Conservation (phyloP, 2,888 invertebrate species). For the Parasteatoda lunata region DNA sequence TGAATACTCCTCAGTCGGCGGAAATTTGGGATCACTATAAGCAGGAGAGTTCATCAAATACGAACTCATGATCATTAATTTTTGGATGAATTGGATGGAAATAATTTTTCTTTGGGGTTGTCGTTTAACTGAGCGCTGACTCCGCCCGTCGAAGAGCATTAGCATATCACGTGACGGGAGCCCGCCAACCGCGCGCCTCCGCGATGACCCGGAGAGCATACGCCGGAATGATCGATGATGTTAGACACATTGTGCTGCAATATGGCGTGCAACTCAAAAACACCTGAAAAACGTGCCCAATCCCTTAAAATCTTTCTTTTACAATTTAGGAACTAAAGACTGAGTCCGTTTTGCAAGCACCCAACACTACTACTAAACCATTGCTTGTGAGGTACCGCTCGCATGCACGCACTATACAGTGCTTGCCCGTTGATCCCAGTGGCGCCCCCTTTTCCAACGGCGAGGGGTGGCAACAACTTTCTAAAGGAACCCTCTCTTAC, state of each 20-base stretch:
- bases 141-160: slow-evolving; percentile 79
- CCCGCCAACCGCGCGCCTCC: slow-evolving; percentile 76
- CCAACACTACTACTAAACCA: slow-evolving; percentile 49
- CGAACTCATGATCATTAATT: slow-evolving; percentile 88
- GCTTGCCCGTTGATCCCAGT: slow-evolving; percentile 36
- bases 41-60: slow-evolving; percentile 79
- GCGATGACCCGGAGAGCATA: slow-evolving; percentile 73
- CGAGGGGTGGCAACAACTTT: slow-evolving; percentile 54
- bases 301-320: slow-evolving; percentile 28
- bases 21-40: slow-evolving; percentile 77
- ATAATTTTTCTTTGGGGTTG: slow-evolving; percentile 74
- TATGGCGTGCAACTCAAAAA: slow-evolving; percentile 62
- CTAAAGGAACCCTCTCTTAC: slow-evolving; percentile 25
- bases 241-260: slow-evolving; percentile 68
- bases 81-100: slow-evolving; percentile 76
- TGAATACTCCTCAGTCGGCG: slow-evolving; percentile 91
- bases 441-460: slow-evolving; percentile 42
- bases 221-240: slow-evolving; percentile 72
- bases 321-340: slow-evolving; percentile 51
- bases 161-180: slow-evolving; percentile 80
- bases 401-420: slow-evolving; percentile 29
- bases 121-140: slow-evolving; percentile 73
- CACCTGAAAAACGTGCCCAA: slow-evolving; percentile 62
- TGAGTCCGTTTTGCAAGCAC: slow-evolving; percentile 41
- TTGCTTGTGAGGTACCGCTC: slow-evolving; percentile 49